phyloP scores from a whole-genome alignment of 2,113 vertebrate genomes.

The Caranx melampygus region DNA sequence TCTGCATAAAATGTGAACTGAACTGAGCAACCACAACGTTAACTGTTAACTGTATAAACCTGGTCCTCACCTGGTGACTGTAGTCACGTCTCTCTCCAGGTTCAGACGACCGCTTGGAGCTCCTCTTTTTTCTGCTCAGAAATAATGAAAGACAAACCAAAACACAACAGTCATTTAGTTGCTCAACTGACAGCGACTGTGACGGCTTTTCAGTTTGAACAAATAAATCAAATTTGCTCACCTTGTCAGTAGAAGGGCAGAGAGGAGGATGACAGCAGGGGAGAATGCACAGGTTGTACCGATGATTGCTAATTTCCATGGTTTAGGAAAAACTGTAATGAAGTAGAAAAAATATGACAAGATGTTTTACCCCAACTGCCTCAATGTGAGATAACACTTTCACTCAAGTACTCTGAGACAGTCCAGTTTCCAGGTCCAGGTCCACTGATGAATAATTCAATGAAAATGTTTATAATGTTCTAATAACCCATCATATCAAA shows the following conservation, averaged over 20 bases:
- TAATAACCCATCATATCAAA: not conserved
- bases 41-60: not conserved
- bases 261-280: not conserved
- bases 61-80: slow-evolving; percentile 18
- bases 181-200: not conserved
- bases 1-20: not conserved
- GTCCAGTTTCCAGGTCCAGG: too few relatives aligned
- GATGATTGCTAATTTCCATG: not conserved
- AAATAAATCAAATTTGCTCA: not conserved
- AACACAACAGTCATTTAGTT: not conserved
- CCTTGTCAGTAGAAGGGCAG: slow-evolving; percentile 1
- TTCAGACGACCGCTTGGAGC: not conserved
- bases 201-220: not conserved
- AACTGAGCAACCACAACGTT: not conserved
- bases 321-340: not conserved
- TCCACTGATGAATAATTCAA: too few relatives aligned
- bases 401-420: too few relatives aligned
- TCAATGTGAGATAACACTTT: too few relatives aligned
- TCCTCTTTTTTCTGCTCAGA: slow-evolving; percentile 18
- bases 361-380: not conserved
- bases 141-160: not conserved
- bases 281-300: not conserved
- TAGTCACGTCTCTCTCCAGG: not conserved
- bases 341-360: not conserved
- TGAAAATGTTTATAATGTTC: too few relatives aligned